Evolutionary conservation across 30 jellyfish, hydroid and myxozoan genomes (phyloP), one percentile per base, ranked within the genome.

Genomic region (Hydra vulgaris): DNA sequence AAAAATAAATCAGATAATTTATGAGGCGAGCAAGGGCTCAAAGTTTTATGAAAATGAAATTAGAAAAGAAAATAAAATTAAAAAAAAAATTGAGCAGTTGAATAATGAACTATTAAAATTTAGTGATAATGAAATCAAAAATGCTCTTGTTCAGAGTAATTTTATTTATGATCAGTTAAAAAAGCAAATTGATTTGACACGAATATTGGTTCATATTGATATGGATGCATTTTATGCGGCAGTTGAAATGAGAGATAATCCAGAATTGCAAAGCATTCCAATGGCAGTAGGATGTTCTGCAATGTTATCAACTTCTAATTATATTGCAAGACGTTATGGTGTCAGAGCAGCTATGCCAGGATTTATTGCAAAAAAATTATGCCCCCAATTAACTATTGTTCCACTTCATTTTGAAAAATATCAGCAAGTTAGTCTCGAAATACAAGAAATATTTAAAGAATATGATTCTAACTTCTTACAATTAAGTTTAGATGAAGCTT

Each of bases 261-360:
- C 96, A 1, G 27, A 82, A 21, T 77, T 94, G 0, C 79, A 79
- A 82, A 91, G 79, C 69, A 55, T 87, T 7, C 99, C 99, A 19
- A 94, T 94, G 99, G 99, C 99, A 7, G 99, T 94, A 27, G 99
- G 99, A 8, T 94, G 96, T 19, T 77, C 17, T 15, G 23, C 27
- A 15, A 94, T 94, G 99, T 78, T 94, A 53, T 0, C 95, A 70
- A 94, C 99, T 15, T 88, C 97, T 22, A 94, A 94, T 82, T 94
- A 94, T 77, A 89, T 73, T 0, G 99, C 99, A 20, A 70, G 99
- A 18, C 74, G 79, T 52, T 94, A 66, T 83, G 99, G 99, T 21
- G 99, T 94, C 18, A 84, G 99, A 22, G 96, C 99, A 8, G 99
- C 91, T 23, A 94, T 94, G 99, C 99, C 99, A 19, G 99, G 99